Base-by-base conservation (phyloP, 2,113 vertebrate genomes). In the Nicator chloris region DNA sequence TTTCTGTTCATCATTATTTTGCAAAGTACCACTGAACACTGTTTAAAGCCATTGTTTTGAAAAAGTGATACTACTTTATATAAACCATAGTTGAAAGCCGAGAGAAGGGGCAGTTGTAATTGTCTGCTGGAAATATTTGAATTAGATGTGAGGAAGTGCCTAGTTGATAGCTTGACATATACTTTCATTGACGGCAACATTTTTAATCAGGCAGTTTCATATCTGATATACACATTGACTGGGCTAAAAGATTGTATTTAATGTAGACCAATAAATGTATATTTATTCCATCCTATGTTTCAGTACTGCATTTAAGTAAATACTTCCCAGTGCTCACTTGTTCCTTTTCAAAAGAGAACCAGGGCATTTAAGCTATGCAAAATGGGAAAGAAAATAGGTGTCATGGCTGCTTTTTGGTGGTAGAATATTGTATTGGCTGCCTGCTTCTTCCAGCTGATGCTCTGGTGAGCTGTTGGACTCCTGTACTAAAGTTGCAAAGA, bases 21-120 rank as follows among this genome's bases (percentile, higher is more conserved):
- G 53, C 69, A 60, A 84, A 89, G 88, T 78, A 75, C 56, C 66
- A 19, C 80, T 78, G 76, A 91, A 68, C 47, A 51, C 11, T n/a
- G 49, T 82, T 95, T 87, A 76, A 96, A 91, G 75, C 40, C 45
- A 57, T 84, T 84, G 80, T 91, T 97, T 96, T 96, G 75, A 88
- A 95, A 77, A 96, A 79, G 57, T 57, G 77, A 86, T 89, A 71
- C 57, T 95, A 33, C 83, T 94, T 90, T 82, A 75, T 95, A 78
- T 92, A 95, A 97, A 95, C 76, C 16, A 39, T 50, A 51, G 82
- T 18, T 90, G 79, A 96, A 95, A 95, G 72, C 56, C 75, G 91
- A 86, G 65, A 76, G 82, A 84, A 95, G 89, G 60, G 60, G 64
- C 81, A 93, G 49, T 71, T 91, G 12, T 83, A 93, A 86, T 81